These are phyloP conservation scores for Amphiprion ocellaris DNA, from an alignment of 2,113 vertebrate genomes.

Conservation along the genomic window DNA sequence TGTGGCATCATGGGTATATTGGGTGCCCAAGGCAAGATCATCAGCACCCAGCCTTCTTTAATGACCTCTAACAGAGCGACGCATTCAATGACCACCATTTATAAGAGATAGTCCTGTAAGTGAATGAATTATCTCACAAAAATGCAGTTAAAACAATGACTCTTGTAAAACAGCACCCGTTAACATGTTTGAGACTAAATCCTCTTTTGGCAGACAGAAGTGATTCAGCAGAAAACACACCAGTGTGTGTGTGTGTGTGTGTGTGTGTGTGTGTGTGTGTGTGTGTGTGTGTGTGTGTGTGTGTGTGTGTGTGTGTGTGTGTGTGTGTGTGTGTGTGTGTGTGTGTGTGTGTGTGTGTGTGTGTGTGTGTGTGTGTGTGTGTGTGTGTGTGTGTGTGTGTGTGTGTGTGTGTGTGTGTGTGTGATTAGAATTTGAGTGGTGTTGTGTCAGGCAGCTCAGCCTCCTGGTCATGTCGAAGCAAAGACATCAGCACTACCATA, in stretches of 20 bases:
- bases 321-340: neutral
- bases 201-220: slow-evolving; percentile 1
- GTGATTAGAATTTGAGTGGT: slow-evolving; percentile 8
- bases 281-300: neutral
- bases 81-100: neutral
- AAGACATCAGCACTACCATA: slow-evolving; percentile 28
- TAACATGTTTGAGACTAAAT: neutral
- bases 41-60: slow-evolving; percentile 7
- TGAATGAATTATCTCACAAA: neutral
- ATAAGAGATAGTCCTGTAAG: neutral
- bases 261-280: neutral
- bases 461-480: slow-evolving; percentile 28
- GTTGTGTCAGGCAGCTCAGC: slow-evolving; percentile 12
- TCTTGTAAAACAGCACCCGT: neutral
- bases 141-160: neutral
- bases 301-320: neutral
- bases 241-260: neutral
- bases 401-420: neutral
- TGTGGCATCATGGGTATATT: slow-evolving; percentile 21
- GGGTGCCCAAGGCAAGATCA: slow-evolving; percentile 34
- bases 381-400: neutral
- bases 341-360: neutral
- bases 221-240: slow-evolving; percentile 18
- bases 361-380: neutral
- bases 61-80: slow-evolving; percentile 21